Evolutionary conservation across 2,888 invertebrate species (phyloP), one percentile per base, ranked within the genome.

Genomic region (Polia nebulosa): DNA sequence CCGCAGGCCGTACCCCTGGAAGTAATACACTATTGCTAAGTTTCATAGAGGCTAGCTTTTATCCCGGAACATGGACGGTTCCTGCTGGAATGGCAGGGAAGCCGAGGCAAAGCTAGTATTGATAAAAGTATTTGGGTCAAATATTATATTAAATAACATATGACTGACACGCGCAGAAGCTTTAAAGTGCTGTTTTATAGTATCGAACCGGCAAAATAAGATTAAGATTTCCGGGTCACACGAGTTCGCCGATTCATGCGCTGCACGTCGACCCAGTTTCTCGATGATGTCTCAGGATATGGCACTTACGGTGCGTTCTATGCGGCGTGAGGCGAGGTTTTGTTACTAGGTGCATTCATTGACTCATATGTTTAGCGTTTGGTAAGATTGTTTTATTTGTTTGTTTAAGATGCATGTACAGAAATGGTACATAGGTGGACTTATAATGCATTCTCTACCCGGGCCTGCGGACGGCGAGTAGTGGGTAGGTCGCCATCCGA

Each of bases 191-290:
- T 20, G 49, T 47, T 81, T 69, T 67, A 76, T 72, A 36, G 27
- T 66, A 72, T 76, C 68, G 63, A 78, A 71, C 57, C 61, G 63
- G 69, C 59, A 58, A 68, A 74, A 77, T 78, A 76, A 69, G 58
- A n/a, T 62, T 61, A 69, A 71, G 57, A 67, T 76, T 80, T 75
- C 72, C 69, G 74, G 78, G 78, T 74, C 78, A 79, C 67, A 66
- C 57, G 68, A 68, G 76, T 60, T 56, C 56, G 65, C 56, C 63
- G 69, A 75, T 75, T 70, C 80, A 67, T 56, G 52, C 74, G 61
- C 72, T 72, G 66, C 72, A 74, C 66, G 66, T 66, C 68, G 81
- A 80, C 84, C 85, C 62, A 82, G 72, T 80, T 84, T 47, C 69
- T 70, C 60, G 61, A 62, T 65, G 60, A 62, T 62, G 41, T 60